phyloP scores from a whole-genome alignment of 2,113 vertebrate genomes.

The Otocyon megalotis region DNA sequence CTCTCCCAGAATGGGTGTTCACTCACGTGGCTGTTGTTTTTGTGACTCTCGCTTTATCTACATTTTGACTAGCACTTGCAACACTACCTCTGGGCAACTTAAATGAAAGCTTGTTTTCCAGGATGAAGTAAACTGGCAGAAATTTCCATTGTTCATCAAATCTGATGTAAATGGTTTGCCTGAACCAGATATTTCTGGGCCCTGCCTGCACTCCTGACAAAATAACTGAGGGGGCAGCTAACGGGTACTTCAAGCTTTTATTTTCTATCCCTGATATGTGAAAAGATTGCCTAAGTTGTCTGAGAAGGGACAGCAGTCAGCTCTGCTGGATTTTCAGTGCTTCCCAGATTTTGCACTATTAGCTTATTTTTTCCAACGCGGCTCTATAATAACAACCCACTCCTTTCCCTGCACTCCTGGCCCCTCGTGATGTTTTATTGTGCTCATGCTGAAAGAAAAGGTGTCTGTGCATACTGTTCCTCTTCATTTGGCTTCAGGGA shows the following conservation, averaged over 20 bases:
- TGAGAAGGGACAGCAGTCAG: not conserved
- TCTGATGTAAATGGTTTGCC: not conserved
- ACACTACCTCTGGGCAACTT: not conserved
- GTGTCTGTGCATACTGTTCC: not conserved
- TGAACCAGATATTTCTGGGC: not conserved
- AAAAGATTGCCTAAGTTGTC: not conserved
- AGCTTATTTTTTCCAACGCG: slow-evolving; percentile 56
- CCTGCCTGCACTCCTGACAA: slow-evolving; percentile 45
- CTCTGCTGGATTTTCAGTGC: slow-evolving; percentile 23
- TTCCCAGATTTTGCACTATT: slow-evolving; percentile 69
- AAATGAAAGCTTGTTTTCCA: slow-evolving; percentile 65
- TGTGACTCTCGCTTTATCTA: slow-evolving; percentile 62
- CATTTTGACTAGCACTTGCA: slow-evolving; percentile 51
- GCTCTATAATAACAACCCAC: not conserved
- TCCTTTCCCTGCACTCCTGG: not conserved
- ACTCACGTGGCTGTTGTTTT: slow-evolving; percentile 67
- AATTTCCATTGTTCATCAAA: slow-evolving; percentile 5
- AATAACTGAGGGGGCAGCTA: slow-evolving; percentile 23
- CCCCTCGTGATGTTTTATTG: not conserved
- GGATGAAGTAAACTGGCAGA: slow-evolving; percentile 28
- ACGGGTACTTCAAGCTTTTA: slow-evolving; percentile 10
- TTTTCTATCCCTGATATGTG: slow-evolving; percentile 47
- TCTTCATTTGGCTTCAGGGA: not conserved
- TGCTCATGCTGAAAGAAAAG: slow-evolving; percentile 46
- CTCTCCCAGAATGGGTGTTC: not conserved